Evolutionary conservation across 2,113 vertebrate species (phyloP).

Genomic region (Corythornis madagascariensis): DNA sequence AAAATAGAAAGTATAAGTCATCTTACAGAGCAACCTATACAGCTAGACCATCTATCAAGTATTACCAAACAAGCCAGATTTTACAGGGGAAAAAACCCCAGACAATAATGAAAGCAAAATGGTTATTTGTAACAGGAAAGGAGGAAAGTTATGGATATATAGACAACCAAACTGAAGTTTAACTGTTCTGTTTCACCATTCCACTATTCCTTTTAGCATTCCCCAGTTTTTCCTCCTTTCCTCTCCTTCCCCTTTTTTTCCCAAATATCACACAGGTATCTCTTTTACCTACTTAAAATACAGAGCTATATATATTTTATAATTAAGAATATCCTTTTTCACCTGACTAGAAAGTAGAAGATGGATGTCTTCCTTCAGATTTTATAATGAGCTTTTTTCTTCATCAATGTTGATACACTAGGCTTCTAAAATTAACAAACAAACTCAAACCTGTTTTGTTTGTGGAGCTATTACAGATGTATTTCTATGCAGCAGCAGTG

Average conservation of each 20-base stretch:
- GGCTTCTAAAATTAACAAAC: too few species aligned
- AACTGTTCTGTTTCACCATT: not conserved
- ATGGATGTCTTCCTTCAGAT: not conserved
- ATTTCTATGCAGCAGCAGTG: too few species aligned
- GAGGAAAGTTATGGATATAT: not conserved
- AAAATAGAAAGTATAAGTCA: not conserved
- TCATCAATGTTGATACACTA: too few species aligned
- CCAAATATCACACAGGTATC: not conserved
- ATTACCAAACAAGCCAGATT: not conserved
- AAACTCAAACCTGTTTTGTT: too few species aligned
- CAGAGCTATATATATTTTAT: not conserved
- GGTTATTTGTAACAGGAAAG: not conserved
- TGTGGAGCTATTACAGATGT: too few species aligned
- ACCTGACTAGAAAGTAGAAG: not conserved
- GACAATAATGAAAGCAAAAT: not conserved
- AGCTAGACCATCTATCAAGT: not conserved
- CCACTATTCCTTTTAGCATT: not conserved
- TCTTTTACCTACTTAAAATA: not conserved
- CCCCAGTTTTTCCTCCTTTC: not conserved
- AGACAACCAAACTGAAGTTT: not conserved
- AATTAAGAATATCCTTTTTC: not conserved
- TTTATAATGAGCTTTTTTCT: not conserved
- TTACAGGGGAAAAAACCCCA: fast-evolving
- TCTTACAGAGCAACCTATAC: not conserved
- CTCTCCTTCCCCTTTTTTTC: not conserved